phyloP scores from a whole-genome alignment of 2,888 invertebrate genomes.

The Biston betularia region DNA sequence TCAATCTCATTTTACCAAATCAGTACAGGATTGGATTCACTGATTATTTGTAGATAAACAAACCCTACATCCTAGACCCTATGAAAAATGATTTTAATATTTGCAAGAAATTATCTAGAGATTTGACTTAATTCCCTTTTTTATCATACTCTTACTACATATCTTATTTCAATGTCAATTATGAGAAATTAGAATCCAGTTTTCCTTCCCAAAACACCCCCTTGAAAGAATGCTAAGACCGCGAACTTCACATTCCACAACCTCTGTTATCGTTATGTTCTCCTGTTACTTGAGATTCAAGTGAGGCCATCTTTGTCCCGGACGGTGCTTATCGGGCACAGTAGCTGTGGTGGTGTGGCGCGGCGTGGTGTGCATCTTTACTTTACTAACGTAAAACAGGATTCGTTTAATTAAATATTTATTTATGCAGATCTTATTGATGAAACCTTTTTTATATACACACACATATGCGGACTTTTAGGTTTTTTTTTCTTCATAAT shows the following conservation, averaged over 20 bases:
- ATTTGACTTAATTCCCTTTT: too few relatives aligned
- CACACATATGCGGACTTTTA: too few relatives aligned
- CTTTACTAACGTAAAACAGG: not conserved
- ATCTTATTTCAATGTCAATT: not conserved
- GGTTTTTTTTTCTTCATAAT: too few relatives aligned
- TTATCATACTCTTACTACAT: too few relatives aligned
- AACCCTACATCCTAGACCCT: too few relatives aligned
- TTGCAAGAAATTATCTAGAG: too few relatives aligned
- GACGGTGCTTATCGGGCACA: slow-evolving; percentile 53
- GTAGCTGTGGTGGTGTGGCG: slow-evolving; percentile 23
- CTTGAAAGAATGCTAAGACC: slow-evolving; percentile 45
- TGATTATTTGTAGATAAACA: too few relatives aligned
- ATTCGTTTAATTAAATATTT: not conserved
- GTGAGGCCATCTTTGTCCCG: slow-evolving; percentile 78
- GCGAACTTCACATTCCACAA: slow-evolving; percentile 60
- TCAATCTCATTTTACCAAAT: too few relatives aligned
- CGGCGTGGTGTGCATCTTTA: slow-evolving; percentile 8
- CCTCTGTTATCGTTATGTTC: slow-evolving; percentile 54
- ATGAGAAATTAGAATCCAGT: not conserved
- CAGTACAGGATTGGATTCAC: too few relatives aligned
- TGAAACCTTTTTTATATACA: too few relatives aligned
- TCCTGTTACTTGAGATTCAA: slow-evolving; percentile 77
- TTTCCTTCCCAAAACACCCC: slow-evolving; percentile 14
- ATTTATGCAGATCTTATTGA: too few relatives aligned
- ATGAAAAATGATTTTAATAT: too few relatives aligned